Percentiles rank a stretch among this genome's conserved stretches.
Conservation (phyloP, 1,140 invertebrate genomes). For the Brachionus rotundiformis region DNA sequence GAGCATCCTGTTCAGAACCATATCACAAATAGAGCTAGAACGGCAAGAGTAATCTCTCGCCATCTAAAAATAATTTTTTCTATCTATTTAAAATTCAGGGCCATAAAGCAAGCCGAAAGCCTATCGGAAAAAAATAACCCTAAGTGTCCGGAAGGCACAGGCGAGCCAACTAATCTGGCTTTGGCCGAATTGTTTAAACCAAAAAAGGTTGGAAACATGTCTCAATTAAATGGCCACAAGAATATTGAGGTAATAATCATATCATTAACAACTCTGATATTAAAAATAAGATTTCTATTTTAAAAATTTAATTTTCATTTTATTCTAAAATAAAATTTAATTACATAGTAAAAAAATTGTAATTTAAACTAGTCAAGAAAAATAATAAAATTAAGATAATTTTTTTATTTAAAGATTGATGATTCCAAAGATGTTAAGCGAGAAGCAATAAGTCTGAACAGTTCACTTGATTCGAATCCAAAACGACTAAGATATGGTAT, state of each 20-base stretch:
- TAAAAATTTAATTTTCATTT: too few relatives aligned
- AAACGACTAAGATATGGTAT: background rate
- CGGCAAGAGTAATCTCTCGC: background rate
- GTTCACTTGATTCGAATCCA: background rate
- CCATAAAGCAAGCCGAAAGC: background rate
- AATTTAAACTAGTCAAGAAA: background rate
- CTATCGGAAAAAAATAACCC: background rate
- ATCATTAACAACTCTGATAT: too few relatives aligned
- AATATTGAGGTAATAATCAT: background rate
- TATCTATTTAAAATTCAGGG: background rate
- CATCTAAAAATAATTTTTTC: background rate
- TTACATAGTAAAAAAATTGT: too few relatives aligned
- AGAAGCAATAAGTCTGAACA: background rate
- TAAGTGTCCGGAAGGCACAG: background rate
- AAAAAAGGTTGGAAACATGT: background rate
- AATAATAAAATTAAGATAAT: background rate
- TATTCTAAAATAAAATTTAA: too few relatives aligned
- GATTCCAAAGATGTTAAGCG: background rate
- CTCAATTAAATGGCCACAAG: background rate
- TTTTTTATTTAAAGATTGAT: background rate
- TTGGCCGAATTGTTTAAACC: background rate
- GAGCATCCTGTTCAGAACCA: constrained; percentile 11
- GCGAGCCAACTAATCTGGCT: background rate
- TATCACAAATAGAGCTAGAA: constrained; percentile 23
- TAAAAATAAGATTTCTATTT: too few relatives aligned